phyloP scores from a whole-genome alignment of 2,888 invertebrate genomes.

The Acrobeloides nanus region DNA sequence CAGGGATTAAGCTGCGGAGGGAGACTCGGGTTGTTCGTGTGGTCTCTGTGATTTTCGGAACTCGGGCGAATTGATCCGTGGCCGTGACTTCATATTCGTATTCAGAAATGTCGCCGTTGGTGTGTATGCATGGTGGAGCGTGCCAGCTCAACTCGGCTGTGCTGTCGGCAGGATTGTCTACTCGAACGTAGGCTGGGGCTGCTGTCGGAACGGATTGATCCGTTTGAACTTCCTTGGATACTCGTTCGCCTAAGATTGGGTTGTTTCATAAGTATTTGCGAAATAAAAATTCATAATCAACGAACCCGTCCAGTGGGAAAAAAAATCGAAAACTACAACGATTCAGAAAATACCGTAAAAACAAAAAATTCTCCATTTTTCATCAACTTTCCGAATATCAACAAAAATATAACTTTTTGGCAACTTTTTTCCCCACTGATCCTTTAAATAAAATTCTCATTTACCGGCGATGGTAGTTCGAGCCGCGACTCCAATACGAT shows the following conservation, averaged over 20 bases:
- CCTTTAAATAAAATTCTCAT: too few relatives aligned
- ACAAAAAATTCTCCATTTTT: too few relatives aligned
- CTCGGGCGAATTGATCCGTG: slow-evolving; percentile 27
- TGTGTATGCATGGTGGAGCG: slow-evolving; percentile 52
- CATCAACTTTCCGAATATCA: too few relatives aligned
- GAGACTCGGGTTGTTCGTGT: slow-evolving; percentile 42
- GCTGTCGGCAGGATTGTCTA: slow-evolving; percentile 34
- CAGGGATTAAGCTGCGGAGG: slow-evolving; percentile 45
- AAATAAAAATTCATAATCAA: not conserved
- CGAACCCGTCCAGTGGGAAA: too few relatives aligned
- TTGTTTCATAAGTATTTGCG: not conserved
- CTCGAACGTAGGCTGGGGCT: slow-evolving; percentile 44
- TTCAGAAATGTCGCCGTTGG: slow-evolving; percentile 52
- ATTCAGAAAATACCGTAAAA: too few relatives aligned
- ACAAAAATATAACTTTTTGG: too few relatives aligned
- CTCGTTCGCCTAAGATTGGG: slow-evolving; percentile 37
- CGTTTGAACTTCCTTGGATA: slow-evolving; percentile 45
- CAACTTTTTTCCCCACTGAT: too few relatives aligned
- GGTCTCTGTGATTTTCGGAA: slow-evolving; percentile 35
- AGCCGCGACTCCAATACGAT: slow-evolving; percentile 52
- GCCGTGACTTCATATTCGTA: slow-evolving; percentile 52
- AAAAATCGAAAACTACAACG: too few relatives aligned
- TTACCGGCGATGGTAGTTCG: slow-evolving; percentile 37
- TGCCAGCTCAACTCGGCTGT: slow-evolving; percentile 49
- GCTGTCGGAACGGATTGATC: slow-evolving; percentile 46